Evolutionary conservation across 2,113 vertebrate genomes (phyloP), one percentile per base, ranked within the genome.

Genomic region (Dermatemys mawii): DNA sequence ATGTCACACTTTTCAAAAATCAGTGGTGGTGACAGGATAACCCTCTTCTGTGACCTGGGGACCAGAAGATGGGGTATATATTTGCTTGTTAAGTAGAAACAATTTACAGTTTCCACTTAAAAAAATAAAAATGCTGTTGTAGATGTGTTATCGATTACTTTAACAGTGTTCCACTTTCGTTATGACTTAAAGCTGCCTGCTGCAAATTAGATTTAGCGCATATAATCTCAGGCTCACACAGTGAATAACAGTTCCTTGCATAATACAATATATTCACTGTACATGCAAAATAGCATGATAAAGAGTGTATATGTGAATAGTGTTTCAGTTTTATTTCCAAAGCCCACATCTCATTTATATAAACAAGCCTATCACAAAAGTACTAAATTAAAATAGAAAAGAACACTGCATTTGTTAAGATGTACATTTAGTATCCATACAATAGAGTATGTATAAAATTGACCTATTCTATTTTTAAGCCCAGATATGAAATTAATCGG

Each of bases 1-100:
- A 94, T 98, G 98, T 98, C 98, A 98, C 97, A 98, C 97, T 98
- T 98, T 98, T 98, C 98, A 98, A 96, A 98, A 98, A 98, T 97
- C 98, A 98, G 97, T 98, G 95, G 53, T 92, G 89, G 96, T 99
- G 98, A 99, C 98, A 98, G 98, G 96, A 98, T 98, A 98, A 98
- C 97, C 98, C 96, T 98, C 97, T 98, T 98, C 97, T 98, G 98
- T 98, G 98, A 98, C 98, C 98, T 98, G 93, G 98, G 97, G 98
- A 96, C 97, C 97, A 93, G 81, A 90, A 97, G 96, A 98, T 82
- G 90, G 95, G 96, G 92, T 98, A 97, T 98, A 98, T 98, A 98
- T 98, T 98, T 98, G 97, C 98, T 97, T 98, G 95, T 94, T 98
- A 98, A 98, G 97, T 97, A 98, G 98, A 98, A 98, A 98, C 96